These are phyloP conservation scores for Microchrysa polita DNA, from an alignment of 2,888 invertebrate species.

Conservation along the genomic window DNA sequence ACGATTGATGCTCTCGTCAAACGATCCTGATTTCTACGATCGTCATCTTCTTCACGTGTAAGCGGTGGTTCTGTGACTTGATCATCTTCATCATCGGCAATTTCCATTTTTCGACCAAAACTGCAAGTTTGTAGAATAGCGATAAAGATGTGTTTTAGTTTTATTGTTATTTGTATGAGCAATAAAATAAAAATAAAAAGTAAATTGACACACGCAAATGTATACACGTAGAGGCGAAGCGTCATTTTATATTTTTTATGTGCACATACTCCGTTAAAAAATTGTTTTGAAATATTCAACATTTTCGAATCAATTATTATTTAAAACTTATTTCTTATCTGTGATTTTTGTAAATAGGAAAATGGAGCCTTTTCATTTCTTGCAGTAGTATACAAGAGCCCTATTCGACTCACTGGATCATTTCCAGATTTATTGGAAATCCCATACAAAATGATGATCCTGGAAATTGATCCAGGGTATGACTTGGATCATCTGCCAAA, in stretches of 20 bases:
- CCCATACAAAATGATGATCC: no score
- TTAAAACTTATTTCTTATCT: no score
- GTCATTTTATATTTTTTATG: conserved; percentile 22
- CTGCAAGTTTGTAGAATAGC: conserved; percentile 12
- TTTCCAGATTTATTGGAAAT: no score
- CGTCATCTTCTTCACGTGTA: background rate
- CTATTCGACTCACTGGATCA: no score
- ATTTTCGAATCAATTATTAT: no score
- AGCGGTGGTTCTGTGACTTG: background rate
- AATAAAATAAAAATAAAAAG: conserved; percentile 17
- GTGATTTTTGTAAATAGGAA: no score
- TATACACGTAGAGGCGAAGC: conserved; percentile 29
- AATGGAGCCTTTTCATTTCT: no score
- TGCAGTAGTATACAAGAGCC: no score
- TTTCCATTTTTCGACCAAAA: conserved; percentile 9
- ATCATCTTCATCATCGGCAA: conserved; percentile 16
- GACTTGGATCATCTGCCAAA: no score
- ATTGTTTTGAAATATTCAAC: no score
- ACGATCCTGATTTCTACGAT: background rate
- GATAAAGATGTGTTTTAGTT: background rate
- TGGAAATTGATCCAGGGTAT: no score
- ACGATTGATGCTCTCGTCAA: conserved; percentile 28
- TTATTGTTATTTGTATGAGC: conserved; percentile 25
- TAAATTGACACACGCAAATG: conserved; percentile 44
- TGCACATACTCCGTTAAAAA: no score